Evolutionary conservation across 2,113 vertebrate species (phyloP), one percentile per base, ranked within the genome.

Genomic region (Austrofundulus limnaeus): DNA sequence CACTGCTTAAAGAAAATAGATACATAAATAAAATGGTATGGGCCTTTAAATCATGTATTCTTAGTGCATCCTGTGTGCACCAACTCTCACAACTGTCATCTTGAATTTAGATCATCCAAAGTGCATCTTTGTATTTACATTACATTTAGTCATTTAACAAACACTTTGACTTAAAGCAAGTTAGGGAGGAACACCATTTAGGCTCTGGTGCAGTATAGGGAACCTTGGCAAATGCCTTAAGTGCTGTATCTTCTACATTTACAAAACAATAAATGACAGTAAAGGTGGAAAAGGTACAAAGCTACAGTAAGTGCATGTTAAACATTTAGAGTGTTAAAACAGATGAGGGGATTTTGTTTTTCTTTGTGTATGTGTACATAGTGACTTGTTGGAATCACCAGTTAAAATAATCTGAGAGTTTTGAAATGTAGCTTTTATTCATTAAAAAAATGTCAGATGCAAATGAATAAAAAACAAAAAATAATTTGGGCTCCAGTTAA

Each of bases 51-150:
- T 56, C 34, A 21, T 17, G 37, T 41, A 21, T 15, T 39, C 15
- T 24, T 15, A n/a, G 15, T 25, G 14, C 14, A 24, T 57, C 51
- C 17, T 53, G 51, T 19, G 31, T 37, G 28, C 31, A 39, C 13
- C 11, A 11, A 12, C 13, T 39, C n/a, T 56, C 7, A 42, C 9
- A 24, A 15, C 2, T 42, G 15, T 21, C 54, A 8, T 4, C 21
- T n/a, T 38, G 34, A 37, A 54, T 54, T 38, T 54, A n/a, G 11
- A 38, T 38, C 31, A 54, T 34, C 31, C 19, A 54, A 38, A 34
- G 37, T 57, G 15, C 3, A 15, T 41, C 13, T 56, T 41, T 39
- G 39, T 20, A 38, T 15, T 45, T 42, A 5, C 41, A 42, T 42
- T 42, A n/a, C 42, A 17, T 43, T 43, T 43, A 34, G 31, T 43